These are phyloP conservation scores for Noctilio leporinus DNA, from an alignment of 2,113 vertebrate species.

Conservation along the genomic window DNA sequence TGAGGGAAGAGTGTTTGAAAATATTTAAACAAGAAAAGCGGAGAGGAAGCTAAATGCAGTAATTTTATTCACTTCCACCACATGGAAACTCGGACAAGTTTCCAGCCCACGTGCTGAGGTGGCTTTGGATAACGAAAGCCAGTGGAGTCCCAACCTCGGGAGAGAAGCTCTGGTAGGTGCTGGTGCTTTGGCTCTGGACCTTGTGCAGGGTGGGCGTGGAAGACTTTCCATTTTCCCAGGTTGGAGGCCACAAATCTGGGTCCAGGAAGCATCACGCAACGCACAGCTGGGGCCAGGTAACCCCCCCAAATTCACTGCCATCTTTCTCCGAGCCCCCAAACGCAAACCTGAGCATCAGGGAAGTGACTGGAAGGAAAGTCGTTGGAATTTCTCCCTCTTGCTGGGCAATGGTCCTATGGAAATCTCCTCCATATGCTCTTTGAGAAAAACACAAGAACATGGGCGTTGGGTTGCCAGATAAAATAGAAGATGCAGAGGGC, in stretches of 20 bases:
- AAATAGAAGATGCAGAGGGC: not conserved
- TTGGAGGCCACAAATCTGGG: not conserved
- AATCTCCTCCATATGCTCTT: not conserved
- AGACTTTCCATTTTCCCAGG: not conserved
- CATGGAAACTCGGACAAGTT: slow-evolving; percentile 10
- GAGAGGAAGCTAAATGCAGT: slow-evolving; percentile 22
- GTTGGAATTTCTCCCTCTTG: not conserved
- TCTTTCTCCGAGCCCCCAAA: not conserved
- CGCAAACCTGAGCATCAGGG: not conserved
- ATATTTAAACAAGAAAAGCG: slow-evolving; percentile 42
- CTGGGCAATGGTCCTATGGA: not conserved
- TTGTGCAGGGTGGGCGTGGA: not conserved
- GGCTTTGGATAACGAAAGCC: not conserved
- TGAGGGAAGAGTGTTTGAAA: slow-evolving; percentile 30
- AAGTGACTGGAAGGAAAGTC: not conserved
- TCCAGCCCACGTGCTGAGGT: not conserved
- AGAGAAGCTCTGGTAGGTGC: not conserved
- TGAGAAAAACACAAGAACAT: not conserved
- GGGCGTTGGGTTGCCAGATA: not conserved
- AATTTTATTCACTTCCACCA: slow-evolving; percentile 37
- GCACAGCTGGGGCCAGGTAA: not conserved
- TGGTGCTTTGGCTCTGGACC: not conserved
- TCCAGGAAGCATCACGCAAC: not conserved
- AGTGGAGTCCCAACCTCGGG: not conserved
- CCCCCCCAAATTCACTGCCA: not conserved